These are phyloP conservation scores for Melanotaenia duboulayi DNA, from an alignment of 2,113 vertebrate genomes.

Conservation along the genomic window DNA sequence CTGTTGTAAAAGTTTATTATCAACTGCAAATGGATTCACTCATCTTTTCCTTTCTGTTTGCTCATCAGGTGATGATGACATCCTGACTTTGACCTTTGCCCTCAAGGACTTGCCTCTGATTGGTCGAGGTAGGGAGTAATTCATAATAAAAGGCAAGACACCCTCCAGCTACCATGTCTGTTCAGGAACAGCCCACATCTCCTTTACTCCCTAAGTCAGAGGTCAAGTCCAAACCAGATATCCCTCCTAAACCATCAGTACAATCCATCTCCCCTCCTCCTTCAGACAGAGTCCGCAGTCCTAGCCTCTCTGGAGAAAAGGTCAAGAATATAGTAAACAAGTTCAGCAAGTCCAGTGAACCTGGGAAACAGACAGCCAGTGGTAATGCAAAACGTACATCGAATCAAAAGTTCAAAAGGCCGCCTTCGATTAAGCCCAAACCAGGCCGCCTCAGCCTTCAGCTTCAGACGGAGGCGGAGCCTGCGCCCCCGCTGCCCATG, in stretches of 20 bases:
- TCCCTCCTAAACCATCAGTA: constrained; percentile 58
- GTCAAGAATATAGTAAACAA: constrained; percentile 79
- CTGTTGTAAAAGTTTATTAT: constrained; percentile 17
- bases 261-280: constrained; percentile 8
- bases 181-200: constrained; percentile 42
- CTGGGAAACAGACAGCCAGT: background rate
- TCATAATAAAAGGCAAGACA: constrained; percentile 11
- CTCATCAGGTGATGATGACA: constrained; percentile 47
- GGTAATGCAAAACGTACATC: background rate
- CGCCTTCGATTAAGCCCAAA: constrained; percentile 70
- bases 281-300: background rate
- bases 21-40: background rate
- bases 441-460: constrained; percentile 6
- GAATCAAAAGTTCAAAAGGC: constrained; percentile 20
- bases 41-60: background rate
- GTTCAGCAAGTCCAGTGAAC: constrained; percentile 56
- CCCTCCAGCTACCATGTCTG: constrained; percentile 67
- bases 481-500: constrained; percentile 68
- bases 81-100: constrained; percentile 29
- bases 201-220: constrained; percentile 43
- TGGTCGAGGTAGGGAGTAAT: constrained; percentile 43
- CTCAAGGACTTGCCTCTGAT: constrained; percentile 53
- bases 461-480: background rate
- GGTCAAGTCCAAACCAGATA: constrained; percentile 58
- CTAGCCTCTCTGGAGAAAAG: constrained; percentile 54